phyloP scores from a whole-genome alignment of 2,797 vertebrate species.

The Iguana delicatissima region DNA sequence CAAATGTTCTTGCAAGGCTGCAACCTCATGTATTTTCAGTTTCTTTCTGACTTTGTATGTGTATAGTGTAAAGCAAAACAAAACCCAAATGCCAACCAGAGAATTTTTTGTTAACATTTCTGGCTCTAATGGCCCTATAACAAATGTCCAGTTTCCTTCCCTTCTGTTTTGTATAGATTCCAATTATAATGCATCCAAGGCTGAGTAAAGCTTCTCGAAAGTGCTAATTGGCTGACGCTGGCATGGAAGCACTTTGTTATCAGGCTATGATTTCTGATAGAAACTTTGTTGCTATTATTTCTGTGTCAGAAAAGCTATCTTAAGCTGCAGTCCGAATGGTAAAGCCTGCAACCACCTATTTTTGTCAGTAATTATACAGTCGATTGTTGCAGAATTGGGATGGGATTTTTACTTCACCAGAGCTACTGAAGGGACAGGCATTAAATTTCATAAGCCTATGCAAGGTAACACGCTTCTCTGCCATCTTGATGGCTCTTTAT shows the following conservation, averaged over 20 bases:
- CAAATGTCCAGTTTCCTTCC: not conserved
- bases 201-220: not conserved
- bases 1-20: not conserved
- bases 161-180: not conserved
- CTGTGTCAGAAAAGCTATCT: not conserved
- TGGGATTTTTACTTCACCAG: not conserved
- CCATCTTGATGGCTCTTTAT: no score
- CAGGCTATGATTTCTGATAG: not conserved
- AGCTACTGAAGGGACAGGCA: not conserved
- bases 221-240: not conserved
- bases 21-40: not conserved
- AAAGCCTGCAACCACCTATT: not conserved
- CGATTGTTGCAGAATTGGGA: not conserved
- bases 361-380: not conserved
- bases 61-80: not conserved
- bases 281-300: not conserved
- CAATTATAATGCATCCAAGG: constrained; percentile 8
- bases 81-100: not conserved
- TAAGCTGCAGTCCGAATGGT: not conserved
- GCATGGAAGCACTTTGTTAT: not conserved
- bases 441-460: not conserved
- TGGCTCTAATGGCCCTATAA: not conserved
- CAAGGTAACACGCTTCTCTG: no score
- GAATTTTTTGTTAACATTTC: not conserved
- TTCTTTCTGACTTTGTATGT: not conserved